A percentile compares a stretch with the other conserved stretches of the same genome.
These are phyloP conservation scores for Morinoia aosen DNA, from an alignment of 2,888 invertebrate genomes.

Conservation along the genomic window DNA sequence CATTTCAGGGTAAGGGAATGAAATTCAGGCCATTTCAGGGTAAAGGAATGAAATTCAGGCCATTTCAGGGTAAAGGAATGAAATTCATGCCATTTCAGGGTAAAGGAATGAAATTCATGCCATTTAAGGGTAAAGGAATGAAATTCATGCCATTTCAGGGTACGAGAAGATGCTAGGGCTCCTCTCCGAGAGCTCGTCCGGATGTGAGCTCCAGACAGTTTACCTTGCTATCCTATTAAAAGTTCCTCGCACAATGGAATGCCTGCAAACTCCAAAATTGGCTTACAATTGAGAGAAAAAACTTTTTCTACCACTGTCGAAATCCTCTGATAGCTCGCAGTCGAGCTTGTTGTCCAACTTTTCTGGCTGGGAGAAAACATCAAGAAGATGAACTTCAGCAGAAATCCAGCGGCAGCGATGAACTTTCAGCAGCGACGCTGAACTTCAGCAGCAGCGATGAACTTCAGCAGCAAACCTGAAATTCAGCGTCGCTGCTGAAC, in stretches of 20 bases:
- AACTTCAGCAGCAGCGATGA: no score
- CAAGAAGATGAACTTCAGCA: not conserved
- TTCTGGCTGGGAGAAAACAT: not conserved
- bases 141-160: no score
- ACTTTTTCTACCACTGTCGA: not conserved
- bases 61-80: not conserved
- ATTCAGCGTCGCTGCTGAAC: not conserved
- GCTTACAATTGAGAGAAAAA: slow-evolving; percentile 12
- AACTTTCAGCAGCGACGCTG: not conserved
- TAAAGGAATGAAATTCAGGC: not conserved
- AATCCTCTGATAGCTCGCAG: not conserved
- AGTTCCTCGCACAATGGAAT: not conserved
- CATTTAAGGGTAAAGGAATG: not conserved
- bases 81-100: slow-evolving; percentile 1
- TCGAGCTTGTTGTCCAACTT: not conserved
- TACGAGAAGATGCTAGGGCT: not conserved
- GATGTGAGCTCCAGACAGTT: not conserved
- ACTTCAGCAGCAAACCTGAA: no score
- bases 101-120: not conserved
- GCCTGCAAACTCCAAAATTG: not conserved
- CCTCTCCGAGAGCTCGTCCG: not conserved
- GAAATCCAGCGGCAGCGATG: not conserved
- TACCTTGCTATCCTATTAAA: slow-evolving; percentile 8
- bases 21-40: not conserved
- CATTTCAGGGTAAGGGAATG: not conserved